A percentile compares a stretch with the other conserved stretches of the same genome.
phyloP scores from a whole-genome alignment of 2,113 vertebrate genomes.

The Columba janthina region DNA sequence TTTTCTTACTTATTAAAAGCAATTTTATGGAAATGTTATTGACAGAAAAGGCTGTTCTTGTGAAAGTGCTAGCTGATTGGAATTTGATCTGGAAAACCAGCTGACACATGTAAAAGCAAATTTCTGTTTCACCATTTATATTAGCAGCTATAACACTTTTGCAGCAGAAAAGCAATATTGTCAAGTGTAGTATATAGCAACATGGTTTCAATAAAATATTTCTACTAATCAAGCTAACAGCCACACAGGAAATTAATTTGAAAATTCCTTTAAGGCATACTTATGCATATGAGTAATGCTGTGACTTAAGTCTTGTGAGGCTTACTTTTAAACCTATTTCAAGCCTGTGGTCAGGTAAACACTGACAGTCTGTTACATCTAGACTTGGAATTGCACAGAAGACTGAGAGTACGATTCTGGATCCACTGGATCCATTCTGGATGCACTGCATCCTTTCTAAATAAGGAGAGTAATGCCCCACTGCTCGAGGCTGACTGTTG shows the following conservation, averaged over 20 bases:
- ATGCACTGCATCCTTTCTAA: neutral
- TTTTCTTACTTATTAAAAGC: neutral
- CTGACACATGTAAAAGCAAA: neutral
- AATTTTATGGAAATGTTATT: neutral
- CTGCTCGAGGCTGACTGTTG: neutral
- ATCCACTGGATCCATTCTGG: neutral
- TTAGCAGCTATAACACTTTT: neutral
- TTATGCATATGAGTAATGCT: neutral
- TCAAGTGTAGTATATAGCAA: neutral
- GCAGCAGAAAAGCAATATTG: neutral
- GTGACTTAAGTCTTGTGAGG: neutral
- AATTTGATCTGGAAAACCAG: neutral
- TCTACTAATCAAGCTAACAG: constrained; percentile 6
- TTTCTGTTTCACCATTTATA: neutral
- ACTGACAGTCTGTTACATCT: neutral
- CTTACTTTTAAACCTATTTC: neutral
- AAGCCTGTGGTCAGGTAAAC: neutral
- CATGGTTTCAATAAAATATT: constrained; percentile 1
- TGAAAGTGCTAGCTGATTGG: neutral
- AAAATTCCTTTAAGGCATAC: constrained; percentile 8
- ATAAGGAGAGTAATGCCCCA: neutral
- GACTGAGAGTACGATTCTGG: neutral
- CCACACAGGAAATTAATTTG: neutral
- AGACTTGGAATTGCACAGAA: neutral
- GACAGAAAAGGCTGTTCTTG: neutral